These are phyloP conservation scores for Amphiprion ocellaris DNA, from an alignment of 2,113 vertebrate species.

Conservation along the genomic window DNA sequence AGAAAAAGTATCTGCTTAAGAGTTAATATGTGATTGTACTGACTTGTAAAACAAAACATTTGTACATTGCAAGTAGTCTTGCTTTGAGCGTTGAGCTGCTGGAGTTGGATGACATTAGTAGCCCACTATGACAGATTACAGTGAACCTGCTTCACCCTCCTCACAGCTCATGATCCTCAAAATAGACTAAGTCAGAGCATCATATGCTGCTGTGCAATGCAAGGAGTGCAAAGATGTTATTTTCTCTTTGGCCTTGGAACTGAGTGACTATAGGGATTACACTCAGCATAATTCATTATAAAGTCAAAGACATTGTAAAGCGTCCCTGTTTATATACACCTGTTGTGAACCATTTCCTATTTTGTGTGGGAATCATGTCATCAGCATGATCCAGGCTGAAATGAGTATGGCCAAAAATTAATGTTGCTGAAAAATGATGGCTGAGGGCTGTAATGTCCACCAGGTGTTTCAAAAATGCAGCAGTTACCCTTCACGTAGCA, in stretches of 20 bases:
- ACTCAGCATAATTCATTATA: neutral
- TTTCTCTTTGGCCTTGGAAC: neutral
- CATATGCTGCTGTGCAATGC: neutral
- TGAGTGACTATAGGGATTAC: neutral
- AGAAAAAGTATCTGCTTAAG: neutral
- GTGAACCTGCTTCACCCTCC: conserved; percentile 3
- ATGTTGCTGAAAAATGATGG: conserved; percentile 38
- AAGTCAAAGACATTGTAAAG: neutral
- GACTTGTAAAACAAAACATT: neutral
- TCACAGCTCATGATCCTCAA: conserved; percentile 22
- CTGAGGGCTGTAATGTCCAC: neutral
- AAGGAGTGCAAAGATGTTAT: conserved; percentile 3
- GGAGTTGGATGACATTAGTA: conserved; percentile 39
- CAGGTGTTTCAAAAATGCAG: conserved; percentile 42
- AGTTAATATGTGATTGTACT: neutral
- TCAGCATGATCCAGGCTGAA: conserved; percentile 30
- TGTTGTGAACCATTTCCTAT: conserved; percentile 11
- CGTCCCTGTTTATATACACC: neutral
- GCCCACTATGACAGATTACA: conserved; percentile 50
- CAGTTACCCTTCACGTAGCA: conserved; percentile 31
- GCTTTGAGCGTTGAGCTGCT: conserved; percentile 5
- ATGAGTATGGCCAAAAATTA: conserved; percentile 22
- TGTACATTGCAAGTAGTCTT: neutral
- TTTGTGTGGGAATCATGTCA: neutral
- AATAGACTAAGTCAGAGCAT: conserved; percentile 38